Conservation (phyloP, 2,113 vertebrate genomes). For the Grammatotria lemairii region DNA sequence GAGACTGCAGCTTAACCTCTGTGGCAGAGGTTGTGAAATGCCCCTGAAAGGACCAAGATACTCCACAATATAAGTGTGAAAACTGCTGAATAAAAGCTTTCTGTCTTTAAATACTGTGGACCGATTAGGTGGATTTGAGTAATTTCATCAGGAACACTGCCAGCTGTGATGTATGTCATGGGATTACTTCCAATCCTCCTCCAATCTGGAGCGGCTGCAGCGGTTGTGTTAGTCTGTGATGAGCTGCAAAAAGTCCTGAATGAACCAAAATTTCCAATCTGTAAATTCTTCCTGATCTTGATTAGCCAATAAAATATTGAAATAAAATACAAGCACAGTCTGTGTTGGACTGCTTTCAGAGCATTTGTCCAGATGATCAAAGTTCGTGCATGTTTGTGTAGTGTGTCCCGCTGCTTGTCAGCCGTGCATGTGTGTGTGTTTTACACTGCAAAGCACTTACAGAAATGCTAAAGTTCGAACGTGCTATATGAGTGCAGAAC, state of each 20-base stretch:
- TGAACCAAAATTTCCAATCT: background rate
- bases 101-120: background rate
- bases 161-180: background rate
- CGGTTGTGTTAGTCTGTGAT: background rate
- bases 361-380: background rate
- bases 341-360: background rate
- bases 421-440: background rate
- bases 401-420: fast-evolving
- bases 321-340: fast-evolving
- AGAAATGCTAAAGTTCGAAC: background rate
- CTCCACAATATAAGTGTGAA: background rate
- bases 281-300: background rate
- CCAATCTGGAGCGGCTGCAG: background rate
- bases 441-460: background rate
- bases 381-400: background rate
- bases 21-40: background rate
- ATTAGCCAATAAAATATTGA: background rate
- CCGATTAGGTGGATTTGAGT: background rate
- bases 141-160: background rate
- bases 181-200: background rate
- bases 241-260: background rate
- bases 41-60: background rate
- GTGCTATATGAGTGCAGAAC: background rate
- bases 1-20: background rate
- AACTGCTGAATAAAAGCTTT: background rate